A percentile compares a stretch with the other conserved stretches of the same genome.
Conservation (phyloP, 2,797 vertebrate species). For the Sus cebifrons region DNA sequence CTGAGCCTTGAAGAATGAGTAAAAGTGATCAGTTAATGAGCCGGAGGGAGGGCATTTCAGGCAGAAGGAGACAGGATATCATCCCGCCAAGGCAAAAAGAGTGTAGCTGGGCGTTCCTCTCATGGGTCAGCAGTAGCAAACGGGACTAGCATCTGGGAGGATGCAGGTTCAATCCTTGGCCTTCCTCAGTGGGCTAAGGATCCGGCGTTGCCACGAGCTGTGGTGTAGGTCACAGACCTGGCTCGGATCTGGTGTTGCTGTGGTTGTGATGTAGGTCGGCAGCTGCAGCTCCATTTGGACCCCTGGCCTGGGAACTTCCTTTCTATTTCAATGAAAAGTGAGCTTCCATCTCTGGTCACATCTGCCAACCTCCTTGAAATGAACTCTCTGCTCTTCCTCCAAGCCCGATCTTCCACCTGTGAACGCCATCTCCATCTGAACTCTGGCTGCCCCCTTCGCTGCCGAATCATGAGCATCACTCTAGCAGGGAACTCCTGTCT, state of each 20-base stretch:
- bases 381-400: neutral
- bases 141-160: no score
- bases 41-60: neutral
- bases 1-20: neutral
- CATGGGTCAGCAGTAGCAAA: no score
- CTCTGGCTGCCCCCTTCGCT: neutral
- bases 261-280: no score
- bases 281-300: no score
- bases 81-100: neutral
- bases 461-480: neutral
- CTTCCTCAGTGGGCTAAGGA: no score
- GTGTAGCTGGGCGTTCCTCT: no score
- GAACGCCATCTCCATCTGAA: neutral
- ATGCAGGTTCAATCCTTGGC: no score
- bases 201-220: no score
- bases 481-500: neutral
- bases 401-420: neutral
- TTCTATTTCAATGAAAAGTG: constrained; percentile 8
- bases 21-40: neutral
- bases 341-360: constrained; percentile 22
- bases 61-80: neutral
- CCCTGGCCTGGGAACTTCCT: neutral
- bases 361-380: neutral
- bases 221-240: no score
- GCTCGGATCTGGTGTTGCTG: no score